Evolutionary conservation across 2,888 invertebrate genomes (phyloP).

Genomic region (Lucinisca nassula): DNA sequence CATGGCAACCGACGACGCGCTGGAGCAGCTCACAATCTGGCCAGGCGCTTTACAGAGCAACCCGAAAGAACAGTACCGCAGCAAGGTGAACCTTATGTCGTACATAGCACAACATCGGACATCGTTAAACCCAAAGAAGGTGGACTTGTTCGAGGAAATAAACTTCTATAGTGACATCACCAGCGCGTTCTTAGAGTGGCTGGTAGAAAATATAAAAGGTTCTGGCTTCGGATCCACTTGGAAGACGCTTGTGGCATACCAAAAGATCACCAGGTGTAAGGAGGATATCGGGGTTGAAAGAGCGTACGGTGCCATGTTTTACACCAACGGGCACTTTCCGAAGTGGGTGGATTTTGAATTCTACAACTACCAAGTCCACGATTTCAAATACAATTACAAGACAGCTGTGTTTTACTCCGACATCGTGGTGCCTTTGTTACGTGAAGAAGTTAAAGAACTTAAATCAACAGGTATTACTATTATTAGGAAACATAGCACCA

Average conservation of each 20-base stretch:
- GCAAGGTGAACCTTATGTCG: constrained; percentile 65
- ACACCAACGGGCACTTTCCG: constrained; percentile 92
- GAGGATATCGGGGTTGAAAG: constrained; percentile 96
- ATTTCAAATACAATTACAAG: constrained; percentile 94
- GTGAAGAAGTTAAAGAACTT: constrained; percentile 89
- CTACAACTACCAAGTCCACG: constrained; percentile 94
- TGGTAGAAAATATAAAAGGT: constrained; percentile 78
- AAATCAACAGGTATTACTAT: background rate
- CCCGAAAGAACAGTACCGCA: constrained; percentile 62
- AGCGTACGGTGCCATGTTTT: constrained; percentile 96
- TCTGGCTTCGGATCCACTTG: constrained; percentile 79
- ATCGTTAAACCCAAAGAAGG: constrained; percentile 74
- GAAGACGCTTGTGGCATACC: constrained; percentile 92
- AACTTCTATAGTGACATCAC: constrained; percentile 80
- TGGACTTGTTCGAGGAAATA: constrained; percentile 78
- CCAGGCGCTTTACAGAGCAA: constrained; percentile 71
- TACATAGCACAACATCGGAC: constrained; percentile 69
- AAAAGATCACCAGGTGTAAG: constrained; percentile 95
- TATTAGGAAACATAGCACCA: too few relatives aligned
- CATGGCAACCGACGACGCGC: constrained; percentile 76
- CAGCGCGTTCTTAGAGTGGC: constrained; percentile 79
- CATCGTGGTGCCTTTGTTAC: constrained; percentile 91
- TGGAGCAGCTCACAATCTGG: constrained; percentile 75
- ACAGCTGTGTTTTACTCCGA: constrained; percentile 95
- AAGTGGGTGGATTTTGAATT: constrained; percentile 92